Conservation (phyloP, 2,113 vertebrate species). For the Crotophaga sulcirostris region DNA sequence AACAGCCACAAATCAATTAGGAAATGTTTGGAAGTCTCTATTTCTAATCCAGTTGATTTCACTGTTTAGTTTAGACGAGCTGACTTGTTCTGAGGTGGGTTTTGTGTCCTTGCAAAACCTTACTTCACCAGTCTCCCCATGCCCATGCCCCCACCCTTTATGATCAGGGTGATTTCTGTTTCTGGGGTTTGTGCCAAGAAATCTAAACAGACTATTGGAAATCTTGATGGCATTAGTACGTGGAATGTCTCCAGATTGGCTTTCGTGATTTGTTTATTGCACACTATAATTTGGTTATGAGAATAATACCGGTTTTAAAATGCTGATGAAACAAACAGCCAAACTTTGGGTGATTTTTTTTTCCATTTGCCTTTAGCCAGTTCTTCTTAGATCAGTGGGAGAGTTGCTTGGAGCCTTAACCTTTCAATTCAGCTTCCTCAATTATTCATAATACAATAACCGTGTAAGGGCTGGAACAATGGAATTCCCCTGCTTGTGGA, state of each 20-base stretch:
- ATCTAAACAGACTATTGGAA: not conserved
- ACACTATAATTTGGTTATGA: not conserved
- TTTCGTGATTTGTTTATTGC: not conserved
- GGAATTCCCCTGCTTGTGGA: slow-evolving; percentile 15
- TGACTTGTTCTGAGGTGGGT: not conserved
- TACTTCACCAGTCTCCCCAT: not conserved
- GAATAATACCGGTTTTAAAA: not conserved
- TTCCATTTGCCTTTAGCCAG: not conserved
- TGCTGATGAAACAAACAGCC: not conserved
- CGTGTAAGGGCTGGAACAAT: not conserved
- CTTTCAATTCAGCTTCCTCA: slow-evolving; percentile 19
- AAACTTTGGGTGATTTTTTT: not conserved
- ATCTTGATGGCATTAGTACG: not conserved
- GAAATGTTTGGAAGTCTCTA: not conserved
- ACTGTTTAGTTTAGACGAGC: not conserved
- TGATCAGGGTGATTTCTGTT: not conserved
- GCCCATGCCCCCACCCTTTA: not conserved
- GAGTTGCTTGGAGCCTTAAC: not conserved
- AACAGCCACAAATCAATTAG: not conserved
- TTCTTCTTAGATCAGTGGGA: not conserved
- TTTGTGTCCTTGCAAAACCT: not conserved
- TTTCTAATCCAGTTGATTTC: not conserved
- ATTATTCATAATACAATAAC: slow-evolving; percentile 19
- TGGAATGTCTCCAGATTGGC: not conserved
- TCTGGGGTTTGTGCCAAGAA: not conserved